Percentiles rank a stretch among this genome's conserved stretches.
Evolutionary conservation across 2,888 invertebrate genomes (phyloP).

Genomic region (Coelopa pilipes): DNA sequence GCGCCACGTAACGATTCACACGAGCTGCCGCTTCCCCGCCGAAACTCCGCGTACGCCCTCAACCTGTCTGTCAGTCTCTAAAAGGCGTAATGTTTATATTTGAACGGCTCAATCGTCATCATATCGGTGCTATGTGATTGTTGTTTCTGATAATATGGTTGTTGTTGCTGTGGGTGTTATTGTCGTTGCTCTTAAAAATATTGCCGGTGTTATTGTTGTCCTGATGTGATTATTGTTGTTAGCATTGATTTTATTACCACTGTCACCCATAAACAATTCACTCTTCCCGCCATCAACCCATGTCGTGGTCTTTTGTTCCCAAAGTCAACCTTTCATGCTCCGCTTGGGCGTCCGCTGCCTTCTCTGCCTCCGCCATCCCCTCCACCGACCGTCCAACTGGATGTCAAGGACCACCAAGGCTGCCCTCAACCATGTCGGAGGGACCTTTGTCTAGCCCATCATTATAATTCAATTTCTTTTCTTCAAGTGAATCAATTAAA

Average conservation of each 20-base stretch:
- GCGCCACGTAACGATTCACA: too few relatives aligned
- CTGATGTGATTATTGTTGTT: conserved; percentile 1
- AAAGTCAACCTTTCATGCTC: not conserved
- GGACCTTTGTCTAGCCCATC: not conserved
- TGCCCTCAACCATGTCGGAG: not conserved
- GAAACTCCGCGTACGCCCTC: not conserved
- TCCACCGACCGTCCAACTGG: not conserved
- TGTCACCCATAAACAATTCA: conserved; percentile 34
- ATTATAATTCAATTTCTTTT: conserved; percentile 17
- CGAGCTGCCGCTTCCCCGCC: too few relatives aligned
- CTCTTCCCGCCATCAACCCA: not conserved
- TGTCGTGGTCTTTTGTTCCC: not conserved
- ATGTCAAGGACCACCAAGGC: not conserved
- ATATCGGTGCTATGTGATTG: conserved; percentile 18
- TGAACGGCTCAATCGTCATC: not conserved
- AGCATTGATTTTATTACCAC: conserved; percentile 26
- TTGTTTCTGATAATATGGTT: too few relatives aligned
- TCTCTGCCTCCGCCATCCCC: not conserved
- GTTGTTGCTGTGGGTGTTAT: too few relatives aligned
- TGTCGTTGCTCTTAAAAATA: too few relatives aligned
- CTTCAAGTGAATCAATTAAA: conserved; percentile 32
- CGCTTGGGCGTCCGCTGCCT: not conserved
- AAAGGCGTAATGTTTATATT: conserved; percentile 29
- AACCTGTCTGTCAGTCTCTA: conserved; percentile 14
- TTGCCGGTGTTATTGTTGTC: too few relatives aligned